Evolutionary conservation across 2,113 vertebrate genomes (phyloP).

Genomic region (Gobio gobio): DNA sequence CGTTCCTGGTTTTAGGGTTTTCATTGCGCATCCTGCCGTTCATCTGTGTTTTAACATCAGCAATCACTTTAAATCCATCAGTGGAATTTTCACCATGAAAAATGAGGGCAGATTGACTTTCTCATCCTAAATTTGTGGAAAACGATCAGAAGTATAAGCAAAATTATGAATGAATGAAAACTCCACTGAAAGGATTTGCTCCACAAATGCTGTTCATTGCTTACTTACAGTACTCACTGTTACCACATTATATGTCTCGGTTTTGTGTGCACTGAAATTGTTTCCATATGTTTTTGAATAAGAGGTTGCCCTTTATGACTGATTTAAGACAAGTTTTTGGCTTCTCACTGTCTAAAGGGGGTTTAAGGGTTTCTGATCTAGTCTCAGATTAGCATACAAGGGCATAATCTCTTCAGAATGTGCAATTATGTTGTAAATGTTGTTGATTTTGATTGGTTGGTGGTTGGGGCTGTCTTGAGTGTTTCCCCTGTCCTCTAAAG

Average conservation of each 20-base stretch:
- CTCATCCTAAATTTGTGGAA: no score
- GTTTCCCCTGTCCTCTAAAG: conserved; percentile 70
- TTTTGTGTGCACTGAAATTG: conserved; percentile 9
- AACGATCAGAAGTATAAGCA: background rate
- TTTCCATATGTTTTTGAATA: conserved; percentile 9
- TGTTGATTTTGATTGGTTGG: conserved; percentile 55
- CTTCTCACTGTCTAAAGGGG: background rate
- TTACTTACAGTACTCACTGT: conserved; percentile 37
- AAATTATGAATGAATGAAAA: conserved; percentile 3
- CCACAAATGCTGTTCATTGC: conserved; percentile 33
- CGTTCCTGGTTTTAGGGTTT: conserved; percentile 10
- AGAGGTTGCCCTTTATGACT: conserved; percentile 6
- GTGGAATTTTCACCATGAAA: conserved; percentile 35
- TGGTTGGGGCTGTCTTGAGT: conserved; percentile 75
- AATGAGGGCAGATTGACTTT: background rate
- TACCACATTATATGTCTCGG: conserved; percentile 30
- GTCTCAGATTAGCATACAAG: conserved; percentile 3
- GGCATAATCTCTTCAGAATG: conserved; percentile 42
- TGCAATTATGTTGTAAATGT: conserved; percentile 33
- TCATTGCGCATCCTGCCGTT: conserved; percentile 29
- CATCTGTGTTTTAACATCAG: conserved; percentile 33
- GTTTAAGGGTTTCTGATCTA: background rate
- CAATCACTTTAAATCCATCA: conserved; percentile 46
- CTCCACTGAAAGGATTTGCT: conserved; percentile 53
- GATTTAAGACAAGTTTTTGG: background rate